These are phyloP conservation scores for Adrianichthys oophorus DNA, from an alignment of 2,797 vertebrate species.

Conservation along the genomic window DNA sequence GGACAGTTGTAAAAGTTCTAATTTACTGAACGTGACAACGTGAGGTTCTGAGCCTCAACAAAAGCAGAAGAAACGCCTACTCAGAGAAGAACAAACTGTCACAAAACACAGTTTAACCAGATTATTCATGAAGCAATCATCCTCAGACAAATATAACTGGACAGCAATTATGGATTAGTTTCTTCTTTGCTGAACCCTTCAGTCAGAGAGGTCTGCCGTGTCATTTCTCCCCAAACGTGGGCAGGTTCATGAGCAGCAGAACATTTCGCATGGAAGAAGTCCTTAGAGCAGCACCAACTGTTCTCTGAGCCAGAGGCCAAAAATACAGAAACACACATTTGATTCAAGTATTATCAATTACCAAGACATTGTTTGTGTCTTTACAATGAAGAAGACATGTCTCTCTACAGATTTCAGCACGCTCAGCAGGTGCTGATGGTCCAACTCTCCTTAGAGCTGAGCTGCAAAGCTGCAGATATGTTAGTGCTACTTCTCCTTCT, in stretches of 20 bases:
- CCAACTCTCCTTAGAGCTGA: constrained; percentile 36
- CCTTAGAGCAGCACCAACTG: constrained; percentile 30
- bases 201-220: constrained; percentile 58
- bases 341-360: constrained; percentile 10
- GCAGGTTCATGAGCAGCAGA: constrained; percentile 39
- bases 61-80: constrained; percentile 1
- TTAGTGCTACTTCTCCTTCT: constrained; percentile 1
- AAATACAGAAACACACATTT: constrained; percentile 15
- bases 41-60: constrained; percentile 5
- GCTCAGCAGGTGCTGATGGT: constrained; percentile 11
- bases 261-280: constrained; percentile 1
- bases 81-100: constrained; percentile 39
- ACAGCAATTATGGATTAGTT: constrained; percentile 70
- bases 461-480: constrained; percentile 6
- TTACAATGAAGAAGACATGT: constrained; percentile 3
- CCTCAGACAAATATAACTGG: constrained; percentile 76
- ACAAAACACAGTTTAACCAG: constrained; percentile 48
- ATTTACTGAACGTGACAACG: too few relatives aligned
- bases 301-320: constrained; percentile 38
- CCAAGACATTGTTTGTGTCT: background rate
- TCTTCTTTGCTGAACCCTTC: constrained; percentile 63
- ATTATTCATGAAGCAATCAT: constrained; percentile 76
- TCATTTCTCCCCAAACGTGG: constrained; percentile 52
- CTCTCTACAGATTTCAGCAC: constrained; percentile 10
- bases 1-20: constrained; percentile 52